Evolutionary conservation across 2,113 vertebrate genomes (phyloP).

Genomic region (Herpailurus yagouaroundi): DNA sequence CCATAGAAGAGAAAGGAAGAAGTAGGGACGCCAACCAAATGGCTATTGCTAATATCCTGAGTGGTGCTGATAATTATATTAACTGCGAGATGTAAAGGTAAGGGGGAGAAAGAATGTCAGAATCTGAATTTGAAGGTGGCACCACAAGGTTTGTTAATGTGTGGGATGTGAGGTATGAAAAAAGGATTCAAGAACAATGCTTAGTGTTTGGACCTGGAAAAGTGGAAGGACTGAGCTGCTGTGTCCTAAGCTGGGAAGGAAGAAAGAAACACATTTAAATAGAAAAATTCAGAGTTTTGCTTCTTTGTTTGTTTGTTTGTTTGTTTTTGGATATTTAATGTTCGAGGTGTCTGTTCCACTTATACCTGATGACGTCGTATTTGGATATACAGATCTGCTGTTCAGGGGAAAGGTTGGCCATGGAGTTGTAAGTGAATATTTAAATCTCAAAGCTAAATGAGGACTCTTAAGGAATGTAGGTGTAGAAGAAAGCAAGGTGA

Average conservation of each 20-base stretch:
- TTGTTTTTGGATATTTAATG: not conserved
- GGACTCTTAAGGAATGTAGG: not conserved
- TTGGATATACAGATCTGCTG: not conserved
- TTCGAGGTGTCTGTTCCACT: not conserved
- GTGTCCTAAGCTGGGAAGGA: not conserved
- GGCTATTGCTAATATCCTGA: not conserved
- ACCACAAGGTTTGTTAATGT: not conserved
- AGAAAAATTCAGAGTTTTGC: not conserved
- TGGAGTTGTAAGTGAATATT: not conserved
- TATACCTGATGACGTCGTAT: not conserved
- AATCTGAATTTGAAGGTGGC: not conserved
- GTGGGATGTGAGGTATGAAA: not conserved
- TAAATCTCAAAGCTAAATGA: not conserved
- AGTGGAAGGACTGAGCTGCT: not conserved
- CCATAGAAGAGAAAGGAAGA: not conserved
- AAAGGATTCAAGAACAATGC: not conserved
- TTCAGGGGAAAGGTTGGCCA: not conserved
- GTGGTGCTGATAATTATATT: not conserved
- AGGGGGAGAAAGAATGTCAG: not conserved
- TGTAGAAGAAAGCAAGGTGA: not conserved
- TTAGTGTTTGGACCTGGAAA: not conserved
- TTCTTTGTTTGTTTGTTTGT: not conserved
- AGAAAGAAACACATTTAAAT: not conserved
- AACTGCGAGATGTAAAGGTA: not conserved
- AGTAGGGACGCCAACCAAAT: not conserved